These are phyloP conservation scores for Epinephelus awoara DNA, from an alignment of 2,797 vertebrate species.

Conservation along the genomic window DNA sequence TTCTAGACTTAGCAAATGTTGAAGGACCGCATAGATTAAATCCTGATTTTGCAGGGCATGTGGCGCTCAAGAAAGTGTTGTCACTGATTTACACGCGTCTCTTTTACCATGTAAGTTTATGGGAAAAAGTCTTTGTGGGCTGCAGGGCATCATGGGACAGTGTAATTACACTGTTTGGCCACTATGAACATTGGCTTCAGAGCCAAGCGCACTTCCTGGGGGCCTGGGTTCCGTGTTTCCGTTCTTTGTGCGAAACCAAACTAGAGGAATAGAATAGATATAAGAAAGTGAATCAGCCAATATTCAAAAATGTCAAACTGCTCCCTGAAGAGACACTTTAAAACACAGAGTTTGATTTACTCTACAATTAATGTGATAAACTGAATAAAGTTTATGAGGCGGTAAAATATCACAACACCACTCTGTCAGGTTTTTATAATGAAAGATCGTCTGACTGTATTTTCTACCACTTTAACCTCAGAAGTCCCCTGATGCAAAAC, in stretches of 20 bases:
- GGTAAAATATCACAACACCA: background rate
- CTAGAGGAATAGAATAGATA: too few species aligned
- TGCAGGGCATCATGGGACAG: too few species aligned
- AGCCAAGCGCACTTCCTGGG: too few species aligned
- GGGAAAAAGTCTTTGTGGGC: too few species aligned
- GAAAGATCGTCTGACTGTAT: background rate
- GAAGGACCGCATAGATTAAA: too few species aligned
- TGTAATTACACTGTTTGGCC: too few species aligned
- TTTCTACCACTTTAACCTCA: background rate
- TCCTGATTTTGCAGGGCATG: too few species aligned
- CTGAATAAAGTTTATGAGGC: background rate
- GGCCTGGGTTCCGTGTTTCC: background rate
- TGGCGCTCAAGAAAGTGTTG: too few species aligned
- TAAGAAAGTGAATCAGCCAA: background rate
- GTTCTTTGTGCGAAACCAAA: background rate
- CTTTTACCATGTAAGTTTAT: too few species aligned
- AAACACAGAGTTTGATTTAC: background rate
- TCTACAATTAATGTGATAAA: background rate
- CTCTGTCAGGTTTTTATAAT: background rate
- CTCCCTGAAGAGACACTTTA: background rate
- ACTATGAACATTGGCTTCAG: too few species aligned
- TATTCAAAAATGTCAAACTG: background rate
- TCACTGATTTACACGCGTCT: too few species aligned
- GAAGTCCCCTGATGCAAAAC: constrained; percentile 1
- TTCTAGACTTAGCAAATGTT: too few species aligned